phyloP scores from a whole-genome alignment of 2,797 vertebrate species.

The Tinamus major region DNA sequence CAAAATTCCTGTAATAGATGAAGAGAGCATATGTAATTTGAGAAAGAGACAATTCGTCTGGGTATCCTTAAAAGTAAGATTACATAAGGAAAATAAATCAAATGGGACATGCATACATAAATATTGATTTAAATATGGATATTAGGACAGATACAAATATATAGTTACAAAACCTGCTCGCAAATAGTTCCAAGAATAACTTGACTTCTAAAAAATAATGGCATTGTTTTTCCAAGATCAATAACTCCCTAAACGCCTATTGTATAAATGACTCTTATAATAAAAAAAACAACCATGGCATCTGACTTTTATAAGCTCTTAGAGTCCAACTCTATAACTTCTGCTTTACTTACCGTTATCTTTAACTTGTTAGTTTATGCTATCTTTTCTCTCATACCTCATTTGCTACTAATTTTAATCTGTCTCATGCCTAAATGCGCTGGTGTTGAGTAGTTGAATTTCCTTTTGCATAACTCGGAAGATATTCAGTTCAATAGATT shows the following conservation, averaged over 20 bases:
- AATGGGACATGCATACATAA: not conserved
- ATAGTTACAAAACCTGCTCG: not conserved
- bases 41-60: fast-evolving
- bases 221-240: not conserved
- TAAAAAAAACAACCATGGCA: not conserved
- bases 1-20: not conserved
- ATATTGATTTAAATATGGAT: not conserved
- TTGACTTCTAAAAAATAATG: not conserved
- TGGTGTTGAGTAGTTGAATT: not conserved
- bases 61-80: not conserved
- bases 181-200: not conserved
- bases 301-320: not conserved
- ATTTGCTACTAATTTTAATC: not conserved
- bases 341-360: not conserved
- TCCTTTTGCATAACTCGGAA: not conserved
- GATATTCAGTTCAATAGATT: not conserved
- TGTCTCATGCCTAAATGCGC: not conserved
- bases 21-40: not conserved
- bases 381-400: not conserved
- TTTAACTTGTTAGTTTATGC: not conserved
- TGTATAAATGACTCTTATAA: fast-evolving
- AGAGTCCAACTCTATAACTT: not conserved
- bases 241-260: not conserved
- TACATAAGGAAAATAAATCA: not conserved
- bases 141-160: not conserved